Evolutionary conservation across 2,113 vertebrate genomes (phyloP).

Genomic region (Microtus oregoni): DNA sequence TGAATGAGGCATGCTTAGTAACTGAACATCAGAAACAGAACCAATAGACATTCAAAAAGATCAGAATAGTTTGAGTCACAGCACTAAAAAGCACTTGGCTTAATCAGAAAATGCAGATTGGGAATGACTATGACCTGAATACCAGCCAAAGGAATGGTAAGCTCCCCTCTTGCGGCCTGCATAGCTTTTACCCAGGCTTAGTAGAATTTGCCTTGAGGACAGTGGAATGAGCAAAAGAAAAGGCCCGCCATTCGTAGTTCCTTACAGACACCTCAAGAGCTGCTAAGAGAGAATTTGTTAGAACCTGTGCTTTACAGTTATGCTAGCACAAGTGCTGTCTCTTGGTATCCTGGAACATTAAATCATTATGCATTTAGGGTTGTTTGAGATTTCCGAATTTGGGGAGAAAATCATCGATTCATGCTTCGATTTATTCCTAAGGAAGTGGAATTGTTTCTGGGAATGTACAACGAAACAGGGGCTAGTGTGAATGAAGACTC

Average conservation of each 20-base stretch:
- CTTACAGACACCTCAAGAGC: not conserved
- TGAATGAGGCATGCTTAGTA: not conserved
- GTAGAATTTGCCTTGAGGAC: not conserved
- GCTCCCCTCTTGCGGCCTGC: not conserved
- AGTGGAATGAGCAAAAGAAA: not conserved
- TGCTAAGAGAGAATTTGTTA: not conserved
- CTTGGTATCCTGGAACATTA: not conserved
- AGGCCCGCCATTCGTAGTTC: not conserved
- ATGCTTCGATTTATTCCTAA: not conserved
- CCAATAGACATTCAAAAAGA: not conserved
- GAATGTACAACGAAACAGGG: not conserved
- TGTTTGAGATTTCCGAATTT: not conserved
- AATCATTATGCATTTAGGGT: not conserved
- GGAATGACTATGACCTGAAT: not conserved
- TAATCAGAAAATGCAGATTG: not conserved
- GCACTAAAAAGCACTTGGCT: not conserved
- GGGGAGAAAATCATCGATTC: not conserved
- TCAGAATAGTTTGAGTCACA: not conserved
- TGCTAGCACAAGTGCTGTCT: not conserved
- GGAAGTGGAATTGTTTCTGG: not conserved
- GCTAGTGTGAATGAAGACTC: not conserved
- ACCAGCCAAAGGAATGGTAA: not conserved
- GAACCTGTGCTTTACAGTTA: not conserved
- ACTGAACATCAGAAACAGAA: not conserved
- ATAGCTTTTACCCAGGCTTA: not conserved